Base-by-base conservation (phyloP, 2,113 vertebrate genomes). In the Chamaetylas fuelleborni region DNA sequence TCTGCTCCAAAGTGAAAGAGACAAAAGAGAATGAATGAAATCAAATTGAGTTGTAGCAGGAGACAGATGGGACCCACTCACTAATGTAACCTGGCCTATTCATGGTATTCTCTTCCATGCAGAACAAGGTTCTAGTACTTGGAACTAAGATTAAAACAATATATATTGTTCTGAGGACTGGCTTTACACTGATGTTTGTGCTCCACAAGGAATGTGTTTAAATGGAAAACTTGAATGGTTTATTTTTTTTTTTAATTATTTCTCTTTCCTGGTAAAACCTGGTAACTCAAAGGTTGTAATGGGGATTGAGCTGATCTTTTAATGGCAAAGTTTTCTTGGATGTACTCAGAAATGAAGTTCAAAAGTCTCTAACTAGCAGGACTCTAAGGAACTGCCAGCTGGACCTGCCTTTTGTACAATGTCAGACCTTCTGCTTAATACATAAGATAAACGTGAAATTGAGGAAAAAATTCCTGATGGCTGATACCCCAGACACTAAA, bases 41-140 rank as follows among this genome's bases (percentile, higher is more conserved):
- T 98, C 97, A 98, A 98, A 98, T 98, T 98, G 98, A 98, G 96
- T 88, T 88, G 88, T 94, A 97, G 95, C 93, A 96, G 93, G 65
- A 43, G 97, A 98, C 98, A 99, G 98, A 98, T 99, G 98, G 98
- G 98, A 96, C 98, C 98, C 96, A 96, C 97, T 95, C 93, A 96
- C 95, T 92, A 96, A 97, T 97, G 96, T 96, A 95, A 88, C 90
- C 92, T 54, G 56, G 88, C 56, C 98, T 98, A 98, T 98, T 98
- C 97, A 98, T 92, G 94, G 90, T 78, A 81, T 91, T 53, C 64
- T 94, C 72, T 85, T 94, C 94, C 60, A 61, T 42, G 76, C 45
- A 53, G 71, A 78, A 66, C 50, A 76, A 96, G 70, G 79, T 97
- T 95, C 97, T 89, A 94, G 83, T 81, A 79, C 87, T 90, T 89